Conservation (phyloP, 2,113 vertebrate species). For the Centrocercus urophasianus region DNA sequence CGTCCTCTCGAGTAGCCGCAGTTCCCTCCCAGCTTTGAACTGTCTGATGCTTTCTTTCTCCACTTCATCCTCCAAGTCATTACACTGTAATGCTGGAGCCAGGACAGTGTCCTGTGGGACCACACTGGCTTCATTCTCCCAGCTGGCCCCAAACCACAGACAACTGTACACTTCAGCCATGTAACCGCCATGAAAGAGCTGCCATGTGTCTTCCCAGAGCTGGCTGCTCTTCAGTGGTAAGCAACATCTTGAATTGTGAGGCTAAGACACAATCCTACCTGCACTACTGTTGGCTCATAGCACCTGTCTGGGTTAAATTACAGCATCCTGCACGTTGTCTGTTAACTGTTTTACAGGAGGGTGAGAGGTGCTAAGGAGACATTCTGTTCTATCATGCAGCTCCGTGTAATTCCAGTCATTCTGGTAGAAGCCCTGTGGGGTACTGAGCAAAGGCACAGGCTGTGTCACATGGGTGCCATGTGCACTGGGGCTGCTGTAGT, state of each 20-base stretch:
- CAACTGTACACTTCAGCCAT: slow-evolving; percentile 20
- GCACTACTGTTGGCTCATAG: background rate
- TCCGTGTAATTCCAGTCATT: background rate
- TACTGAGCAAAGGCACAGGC: background rate
- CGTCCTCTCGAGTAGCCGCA: slow-evolving; percentile 16
- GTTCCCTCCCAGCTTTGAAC: slow-evolving; percentile 49
- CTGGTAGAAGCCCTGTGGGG: background rate
- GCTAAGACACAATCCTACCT: slow-evolving; percentile 32
- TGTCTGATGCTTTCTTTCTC: slow-evolving; percentile 6
- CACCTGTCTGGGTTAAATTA: background rate
- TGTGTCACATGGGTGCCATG: background rate
- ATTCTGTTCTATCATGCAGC: background rate
- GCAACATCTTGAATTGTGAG: background rate
- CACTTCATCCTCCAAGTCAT: slow-evolving; percentile 7
- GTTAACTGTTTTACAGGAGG: background rate
- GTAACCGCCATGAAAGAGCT: background rate
- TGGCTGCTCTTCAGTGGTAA: slow-evolving; percentile 4
- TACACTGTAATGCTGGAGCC: background rate
- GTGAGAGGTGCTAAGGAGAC: background rate
- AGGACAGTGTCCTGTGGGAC: slow-evolving; percentile 28
- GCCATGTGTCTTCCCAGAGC: slow-evolving; percentile 26
- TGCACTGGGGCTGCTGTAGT: background rate
- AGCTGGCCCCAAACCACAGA: slow-evolving; percentile 38
- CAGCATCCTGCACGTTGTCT: background rate
- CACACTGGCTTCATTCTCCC: slow-evolving; percentile 29